phyloP scores from a whole-genome alignment of 1,140 invertebrate species.

The Amphibalanus amphitrite region DNA sequence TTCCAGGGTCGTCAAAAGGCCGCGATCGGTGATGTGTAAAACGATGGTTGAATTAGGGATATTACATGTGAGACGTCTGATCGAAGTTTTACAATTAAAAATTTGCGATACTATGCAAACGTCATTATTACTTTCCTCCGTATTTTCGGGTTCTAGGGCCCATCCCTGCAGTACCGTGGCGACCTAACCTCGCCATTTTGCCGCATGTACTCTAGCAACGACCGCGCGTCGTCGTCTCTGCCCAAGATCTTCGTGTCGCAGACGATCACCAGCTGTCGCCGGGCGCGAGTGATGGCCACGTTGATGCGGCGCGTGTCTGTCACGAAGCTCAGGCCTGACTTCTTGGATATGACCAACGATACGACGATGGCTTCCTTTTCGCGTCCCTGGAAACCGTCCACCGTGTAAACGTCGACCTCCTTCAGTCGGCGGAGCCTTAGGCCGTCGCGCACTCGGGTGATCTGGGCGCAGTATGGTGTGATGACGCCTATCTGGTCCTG shows the following conservation, averaged over 20 bases:
- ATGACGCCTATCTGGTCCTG: constrained; percentile 38
- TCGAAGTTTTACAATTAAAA: too few relatives aligned
- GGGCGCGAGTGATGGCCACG: constrained; percentile 41
- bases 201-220: constrained; percentile 35
- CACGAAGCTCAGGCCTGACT: constrained; percentile 39
- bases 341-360: constrained; percentile 26
- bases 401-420: constrained; percentile 34
- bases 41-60: too few relatives aligned
- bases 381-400: constrained; percentile 40
- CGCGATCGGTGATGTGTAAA: too few relatives aligned
- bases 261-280: constrained; percentile 36
- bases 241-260: constrained; percentile 34
- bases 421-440: constrained; percentile 23
- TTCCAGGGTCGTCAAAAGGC: too few relatives aligned
- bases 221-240: constrained; percentile 29
- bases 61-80: too few relatives aligned
- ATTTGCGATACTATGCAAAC: too few relatives aligned
- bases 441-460: constrained; percentile 25
- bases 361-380: constrained; percentile 36
- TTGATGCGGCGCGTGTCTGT: constrained; percentile 39
- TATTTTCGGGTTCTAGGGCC: too few relatives aligned
- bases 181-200: constrained; percentile 32
- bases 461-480: constrained; percentile 35
- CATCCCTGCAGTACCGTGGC: constrained; percentile 21
- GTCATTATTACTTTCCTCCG: too few relatives aligned